Percentiles rank a stretch among this genome's conserved stretches.
Conservation (phyloP, 2,888 invertebrate genomes). For the Theretra japonica region DNA sequence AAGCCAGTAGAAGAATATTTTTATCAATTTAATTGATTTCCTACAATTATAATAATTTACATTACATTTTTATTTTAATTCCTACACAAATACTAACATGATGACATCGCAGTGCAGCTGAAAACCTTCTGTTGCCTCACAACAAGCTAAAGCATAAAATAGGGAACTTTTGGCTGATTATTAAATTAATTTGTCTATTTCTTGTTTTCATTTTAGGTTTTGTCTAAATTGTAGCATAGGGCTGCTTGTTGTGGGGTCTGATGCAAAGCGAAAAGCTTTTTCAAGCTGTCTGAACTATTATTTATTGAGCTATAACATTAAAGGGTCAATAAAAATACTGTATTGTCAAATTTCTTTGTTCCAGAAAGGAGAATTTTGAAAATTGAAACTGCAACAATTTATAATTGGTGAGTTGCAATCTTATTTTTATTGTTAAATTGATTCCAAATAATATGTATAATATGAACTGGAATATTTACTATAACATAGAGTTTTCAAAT, state of each 20-base stretch:
- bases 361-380: constrained; percentile 26
- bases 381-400: background rate
- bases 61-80: too few species aligned
- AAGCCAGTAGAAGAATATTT: too few species aligned
- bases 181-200: constrained; percentile 33
- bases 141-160: constrained; percentile 53
- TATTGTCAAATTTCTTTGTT: constrained; percentile 31
- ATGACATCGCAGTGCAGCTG: constrained; percentile 83
- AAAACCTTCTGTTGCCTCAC: constrained; percentile 72
- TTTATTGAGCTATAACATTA: background rate
- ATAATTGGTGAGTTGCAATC: background rate
- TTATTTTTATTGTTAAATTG: too few species aligned
- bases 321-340: background rate
- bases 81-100: constrained; percentile 45
- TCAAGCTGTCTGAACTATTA: constrained; percentile 63
- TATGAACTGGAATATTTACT: too few species aligned
- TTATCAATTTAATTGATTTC: too few species aligned
- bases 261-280: constrained; percentile 61
- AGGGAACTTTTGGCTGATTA: constrained; percentile 52
- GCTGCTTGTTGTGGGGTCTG: constrained; percentile 69
- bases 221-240: constrained; percentile 69
- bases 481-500: too few species aligned
- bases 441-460: too few species aligned
- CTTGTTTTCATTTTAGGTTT: constrained; percentile 39
- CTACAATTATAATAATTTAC: background rate